Base-by-base conservation (phyloP, 1,140 invertebrate genomes). In the Rhopalosiphum maidis region DNA sequence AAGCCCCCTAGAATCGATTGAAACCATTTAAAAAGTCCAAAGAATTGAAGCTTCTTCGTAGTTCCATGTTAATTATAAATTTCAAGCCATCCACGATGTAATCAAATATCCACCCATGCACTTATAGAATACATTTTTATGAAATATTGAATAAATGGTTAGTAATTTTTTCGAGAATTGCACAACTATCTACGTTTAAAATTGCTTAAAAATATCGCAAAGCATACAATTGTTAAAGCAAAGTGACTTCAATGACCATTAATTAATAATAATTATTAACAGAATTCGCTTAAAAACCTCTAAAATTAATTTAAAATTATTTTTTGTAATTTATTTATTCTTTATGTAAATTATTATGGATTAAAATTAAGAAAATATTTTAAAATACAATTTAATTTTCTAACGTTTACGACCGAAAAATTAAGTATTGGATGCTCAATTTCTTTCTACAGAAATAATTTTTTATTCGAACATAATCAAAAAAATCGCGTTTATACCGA, bases 201-300 rank as follows among this genome's bases (percentile, higher is more conserved):
- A 77, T 15, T 77, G 18, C 30, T n/a, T 77, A 77, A 77, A 77
- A 77, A n/a, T 77, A 77, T 15, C 2, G 5, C n/a, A 77, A 77
- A 77, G 60, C 60, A 77, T 77, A 77, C 60, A 35, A 35, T n/a
- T 77, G 60, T 77, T 77, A 77, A 77, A n/a, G 60, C 60, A 5
- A 77, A 77, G 15, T 77, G 60, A 77, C n/a, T 77, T 15, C 30
- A 77, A 77, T 18, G 30, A 77, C 30, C 60, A n/a, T 77, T 18
- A 77, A 7, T 77, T n/a, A 77, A n/a, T 77, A n/a, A 77, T 77
- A 21, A 77, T n/a, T n/a, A 77, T 77, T 77, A 15, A n/a, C 2
- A 77, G 60, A 77, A 77, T n/a, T 77, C 30, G 60, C n/a, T 77
- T 77, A 77, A 77, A 77, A 77, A 77, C n/a, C 60, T 77, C 60